Conservation (phyloP, 2,797 vertebrate genomes). For the Oryzias sinensis region DNA sequence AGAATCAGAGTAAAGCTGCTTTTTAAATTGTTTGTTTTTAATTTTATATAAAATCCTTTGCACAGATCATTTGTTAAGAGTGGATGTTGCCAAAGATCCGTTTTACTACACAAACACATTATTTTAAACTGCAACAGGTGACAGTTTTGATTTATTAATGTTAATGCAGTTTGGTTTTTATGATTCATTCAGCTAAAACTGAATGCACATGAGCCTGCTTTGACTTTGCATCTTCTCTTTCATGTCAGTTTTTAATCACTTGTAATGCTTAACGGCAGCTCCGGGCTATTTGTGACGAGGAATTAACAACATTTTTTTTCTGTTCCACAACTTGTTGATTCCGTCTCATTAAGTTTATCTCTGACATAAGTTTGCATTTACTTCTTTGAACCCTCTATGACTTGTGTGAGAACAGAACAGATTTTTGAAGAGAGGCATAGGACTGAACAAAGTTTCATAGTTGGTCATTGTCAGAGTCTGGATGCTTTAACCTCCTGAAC, state of each 20-base stretch:
- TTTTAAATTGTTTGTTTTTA: too few species aligned
- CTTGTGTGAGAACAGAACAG: slow-evolving; percentile 26
- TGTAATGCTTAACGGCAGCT: slow-evolving; percentile 42
- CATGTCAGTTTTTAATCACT: slow-evolving; percentile 47
- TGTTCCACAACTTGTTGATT: slow-evolving; percentile 54
- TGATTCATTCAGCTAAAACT: too few species aligned
- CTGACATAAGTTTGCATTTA: slow-evolving; percentile 12
- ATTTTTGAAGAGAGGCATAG: slow-evolving; percentile 37
- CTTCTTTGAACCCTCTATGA: slow-evolving; percentile 20
- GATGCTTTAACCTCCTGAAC: slow-evolving; percentile 50
- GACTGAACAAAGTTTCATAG: slow-evolving; percentile 53
- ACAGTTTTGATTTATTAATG: not conserved
- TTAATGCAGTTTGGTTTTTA: not conserved
- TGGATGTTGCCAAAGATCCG: too few species aligned
- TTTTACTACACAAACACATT: not conserved
- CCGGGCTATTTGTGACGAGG: slow-evolving; percentile 28
- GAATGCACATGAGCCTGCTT: slow-evolving; percentile 2
- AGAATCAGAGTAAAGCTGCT: too few species aligned
- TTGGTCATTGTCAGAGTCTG: slow-evolving; percentile 42
- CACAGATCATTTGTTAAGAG: too few species aligned
- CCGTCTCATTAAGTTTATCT: slow-evolving; percentile 31
- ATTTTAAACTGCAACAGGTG: not conserved
- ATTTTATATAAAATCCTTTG: too few species aligned
- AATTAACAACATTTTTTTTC: slow-evolving; percentile 28
- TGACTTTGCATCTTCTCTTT: slow-evolving; percentile 34